Base-by-base conservation (phyloP, 1,140 invertebrate species). In the Drosophila santomea region DNA sequence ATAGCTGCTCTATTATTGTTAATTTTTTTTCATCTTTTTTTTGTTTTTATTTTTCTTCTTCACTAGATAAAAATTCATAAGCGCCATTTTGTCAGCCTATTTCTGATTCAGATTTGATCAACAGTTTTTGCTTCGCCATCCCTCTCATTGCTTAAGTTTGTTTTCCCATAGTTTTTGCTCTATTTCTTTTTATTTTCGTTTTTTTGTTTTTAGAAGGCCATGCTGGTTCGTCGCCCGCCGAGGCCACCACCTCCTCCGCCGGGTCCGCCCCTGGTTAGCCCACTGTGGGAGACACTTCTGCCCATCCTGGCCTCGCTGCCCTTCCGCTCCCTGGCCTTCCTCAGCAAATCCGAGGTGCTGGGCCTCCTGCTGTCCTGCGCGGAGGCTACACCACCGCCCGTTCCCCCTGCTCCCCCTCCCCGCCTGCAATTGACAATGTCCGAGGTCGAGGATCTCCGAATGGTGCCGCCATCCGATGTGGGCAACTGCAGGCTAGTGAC, bases 231-330 rank as follows among this genome's bases (percentile, higher is more conserved):
- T 51, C 91, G 61, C 28, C 71, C 83, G 2, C 79, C 83, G 63
- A 62, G 41, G 7, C 48, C 58, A 20, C 89, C 85, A 39, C 75
- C 78, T 2, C 74, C 66, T 6, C 91, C 71, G 55, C 85, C 76
- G 0, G 68, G 72, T 15, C 80, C 82, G 51, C 89, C 88, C n/a
- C 89, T 57, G 17, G 89, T 77, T 41, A 91, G 38, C 7, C 90
- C 83, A 28, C 90, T 81, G 38, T 92, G 91, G 39, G 92, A 92
- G 8, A 90, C 88, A 50, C 92, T 92, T 47, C 92, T 77, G 5
- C 91, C 91, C 82, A 92, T 92, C 36, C 89, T 69, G 7, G 84
- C 76, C 69, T 91, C 91, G 36, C 91, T 92, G 57, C 91, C 91
- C 47, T 90, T 90, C 0, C 92, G 76, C 54, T 92, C 92, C 36